A percentile compares a stretch with the other conserved stretches of the same genome.
These are phyloP conservation scores for Cacatua alba DNA, from an alignment of 2,113 vertebrate genomes.

Conservation along the genomic window DNA sequence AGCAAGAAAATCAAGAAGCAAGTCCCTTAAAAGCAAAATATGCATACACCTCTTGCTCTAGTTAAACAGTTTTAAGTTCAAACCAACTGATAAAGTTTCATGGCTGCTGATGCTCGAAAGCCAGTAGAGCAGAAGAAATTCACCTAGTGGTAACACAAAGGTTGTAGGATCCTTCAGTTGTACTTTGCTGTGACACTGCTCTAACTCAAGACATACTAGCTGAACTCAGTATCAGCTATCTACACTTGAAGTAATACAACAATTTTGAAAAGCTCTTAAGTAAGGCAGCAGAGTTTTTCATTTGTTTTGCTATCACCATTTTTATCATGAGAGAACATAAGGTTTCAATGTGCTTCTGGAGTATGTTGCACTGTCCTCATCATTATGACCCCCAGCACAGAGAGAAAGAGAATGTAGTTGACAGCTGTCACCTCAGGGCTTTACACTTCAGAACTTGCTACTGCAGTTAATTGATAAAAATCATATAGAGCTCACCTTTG, in stretches of 20 bases:
- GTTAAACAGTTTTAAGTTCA: not conserved
- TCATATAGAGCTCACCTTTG: conserved; percentile 82
- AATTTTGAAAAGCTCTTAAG: not conserved
- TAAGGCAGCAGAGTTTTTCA: not conserved
- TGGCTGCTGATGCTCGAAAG: not conserved
- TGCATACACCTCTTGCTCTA: not conserved
- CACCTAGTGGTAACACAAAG: not conserved
- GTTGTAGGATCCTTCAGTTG: not conserved
- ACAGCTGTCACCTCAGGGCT: not conserved
- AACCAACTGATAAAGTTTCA: not conserved
- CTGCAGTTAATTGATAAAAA: not conserved
- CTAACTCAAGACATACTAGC: not conserved
- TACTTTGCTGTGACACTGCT: not conserved
- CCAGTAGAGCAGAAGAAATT: not conserved
- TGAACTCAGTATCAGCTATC: not conserved
- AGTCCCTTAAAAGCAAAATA: not conserved
- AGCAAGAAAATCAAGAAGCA: not conserved
- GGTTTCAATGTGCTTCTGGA: not conserved
- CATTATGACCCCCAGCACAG: not conserved
- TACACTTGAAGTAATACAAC: not conserved
- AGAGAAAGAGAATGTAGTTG: not conserved
- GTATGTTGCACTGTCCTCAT: not conserved
- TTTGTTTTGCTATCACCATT: not conserved
- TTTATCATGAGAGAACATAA: not conserved
- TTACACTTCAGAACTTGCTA: not conserved